A percentile compares a stretch with the other conserved stretches of the same genome.
Conservation (phyloP, 2,113 vertebrate species). For the Cololabis saira region DNA sequence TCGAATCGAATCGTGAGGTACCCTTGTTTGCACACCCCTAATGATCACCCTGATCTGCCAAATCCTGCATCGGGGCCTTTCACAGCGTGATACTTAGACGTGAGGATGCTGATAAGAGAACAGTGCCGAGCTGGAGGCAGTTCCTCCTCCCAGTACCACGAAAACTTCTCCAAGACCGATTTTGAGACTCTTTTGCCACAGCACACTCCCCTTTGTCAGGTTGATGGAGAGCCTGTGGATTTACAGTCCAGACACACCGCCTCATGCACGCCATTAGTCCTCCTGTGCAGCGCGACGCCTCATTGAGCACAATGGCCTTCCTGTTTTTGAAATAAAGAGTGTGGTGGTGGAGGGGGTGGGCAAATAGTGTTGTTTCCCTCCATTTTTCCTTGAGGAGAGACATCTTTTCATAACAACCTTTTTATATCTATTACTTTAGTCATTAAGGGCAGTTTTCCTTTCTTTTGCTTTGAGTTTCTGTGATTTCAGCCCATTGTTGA, state of each 20-base stretch:
- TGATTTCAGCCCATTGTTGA: too few relatives aligned
- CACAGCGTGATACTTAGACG: too few relatives aligned
- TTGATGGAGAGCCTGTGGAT: slow-evolving; percentile 44
- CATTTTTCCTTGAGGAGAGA: slow-evolving; percentile 9
- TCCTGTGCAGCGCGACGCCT: slow-evolving; percentile 42
- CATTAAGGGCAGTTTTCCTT: too few relatives aligned
- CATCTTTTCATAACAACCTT: neutral
- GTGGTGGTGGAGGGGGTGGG: neutral
- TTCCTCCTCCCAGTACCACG: neutral
- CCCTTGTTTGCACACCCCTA: too few relatives aligned
- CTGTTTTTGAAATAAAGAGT: slow-evolving; percentile 8
- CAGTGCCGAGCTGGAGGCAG: too few relatives aligned
- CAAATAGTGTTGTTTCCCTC: slow-evolving; percentile 34
- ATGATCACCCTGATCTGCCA: too few relatives aligned
- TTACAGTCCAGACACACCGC: slow-evolving; percentile 50
- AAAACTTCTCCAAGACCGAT: neutral
- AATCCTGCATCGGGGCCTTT: too few relatives aligned
- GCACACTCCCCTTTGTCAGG: slow-evolving; percentile 30
- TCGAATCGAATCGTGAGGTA: too few relatives aligned
- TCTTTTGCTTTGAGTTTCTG: too few relatives aligned
- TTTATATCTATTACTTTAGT: too few relatives aligned
- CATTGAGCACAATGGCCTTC: slow-evolving; percentile 55
- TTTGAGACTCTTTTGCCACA: neutral
- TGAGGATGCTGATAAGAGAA: too few relatives aligned
- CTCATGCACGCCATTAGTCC: slow-evolving; percentile 44